Percentiles rank a stretch among this genome's conserved stretches.
Evolutionary conservation across 1,140 invertebrate genomes (phyloP).

Genomic region (Drosophila orosa): DNA sequence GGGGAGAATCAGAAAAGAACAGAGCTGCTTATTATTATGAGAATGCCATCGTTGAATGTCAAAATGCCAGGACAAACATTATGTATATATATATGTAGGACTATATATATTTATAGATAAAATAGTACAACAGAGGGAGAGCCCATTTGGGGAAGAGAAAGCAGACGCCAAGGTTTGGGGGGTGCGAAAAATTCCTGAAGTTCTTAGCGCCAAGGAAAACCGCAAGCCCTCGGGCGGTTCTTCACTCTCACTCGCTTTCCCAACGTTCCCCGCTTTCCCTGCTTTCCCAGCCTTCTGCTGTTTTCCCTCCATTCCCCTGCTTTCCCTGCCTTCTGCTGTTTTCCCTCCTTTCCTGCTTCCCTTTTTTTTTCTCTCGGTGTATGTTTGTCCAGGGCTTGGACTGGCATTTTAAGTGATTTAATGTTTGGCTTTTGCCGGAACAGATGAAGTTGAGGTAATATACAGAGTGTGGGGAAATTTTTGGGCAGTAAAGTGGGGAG

Average conservation of each 20-base stretch:
- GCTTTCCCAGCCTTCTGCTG: neutral
- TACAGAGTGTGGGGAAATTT: neutral
- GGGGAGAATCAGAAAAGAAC: conserved; percentile 1
- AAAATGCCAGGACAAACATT: conserved; percentile 52
- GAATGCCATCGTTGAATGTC: conserved; percentile 55
- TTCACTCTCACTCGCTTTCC: neutral
- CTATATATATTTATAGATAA: conserved; percentile 16
- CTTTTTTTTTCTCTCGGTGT: conserved; percentile 23
- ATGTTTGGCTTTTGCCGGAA: conserved; percentile 73
- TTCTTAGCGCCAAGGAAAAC: conserved; percentile 64
- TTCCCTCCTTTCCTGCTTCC: neutral
- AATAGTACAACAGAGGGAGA: conserved; percentile 23
- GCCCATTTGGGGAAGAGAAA: neutral
- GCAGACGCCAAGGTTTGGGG: neutral
- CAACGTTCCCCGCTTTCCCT: neutral
- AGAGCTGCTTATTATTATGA: conserved; percentile 62
- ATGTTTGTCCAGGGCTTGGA: conserved; percentile 74
- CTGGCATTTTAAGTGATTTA: conserved; percentile 81
- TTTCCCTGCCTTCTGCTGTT: too few relatives aligned
- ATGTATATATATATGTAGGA: conserved; percentile 2
- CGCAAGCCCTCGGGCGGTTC: conserved; percentile 40
- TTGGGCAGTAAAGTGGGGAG: neutral
- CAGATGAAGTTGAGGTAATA: conserved; percentile 56
- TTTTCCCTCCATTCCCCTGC: neutral
- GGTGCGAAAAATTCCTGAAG: conserved; percentile 58